Conservation (phyloP, 2,888 invertebrate genomes). For the Globia sparganii region DNA sequence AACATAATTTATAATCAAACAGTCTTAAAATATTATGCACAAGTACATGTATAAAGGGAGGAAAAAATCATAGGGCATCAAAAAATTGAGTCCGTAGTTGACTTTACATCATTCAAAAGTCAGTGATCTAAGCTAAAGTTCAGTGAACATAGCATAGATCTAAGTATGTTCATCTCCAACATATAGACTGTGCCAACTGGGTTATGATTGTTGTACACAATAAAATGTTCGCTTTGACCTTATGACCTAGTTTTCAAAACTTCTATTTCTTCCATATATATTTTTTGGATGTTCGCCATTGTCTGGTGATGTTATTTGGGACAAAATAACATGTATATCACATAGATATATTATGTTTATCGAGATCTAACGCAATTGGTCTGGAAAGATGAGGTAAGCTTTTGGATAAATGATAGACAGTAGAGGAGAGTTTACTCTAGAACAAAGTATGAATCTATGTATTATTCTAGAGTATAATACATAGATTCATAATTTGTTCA, state of each 20-base stretch:
- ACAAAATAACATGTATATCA: conserved; percentile 32
- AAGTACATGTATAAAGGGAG: too few relatives aligned
- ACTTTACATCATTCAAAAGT: conserved; percentile 20
- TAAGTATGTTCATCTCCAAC: conserved; percentile 16
- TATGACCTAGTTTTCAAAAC: conserved; percentile 47
- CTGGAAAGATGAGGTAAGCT: neutral
- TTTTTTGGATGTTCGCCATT: conserved; percentile 52
- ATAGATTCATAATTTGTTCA: neutral
- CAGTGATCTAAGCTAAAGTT: conserved; percentile 11
- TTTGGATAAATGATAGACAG: too few relatives aligned
- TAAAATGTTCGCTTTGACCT: conserved; percentile 42
- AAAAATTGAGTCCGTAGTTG: neutral
- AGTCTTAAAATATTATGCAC: neutral
- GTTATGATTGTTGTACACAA: conserved; percentile 43
- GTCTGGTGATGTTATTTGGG: conserved; percentile 20
- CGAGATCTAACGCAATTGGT: neutral
- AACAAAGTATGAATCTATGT: too few relatives aligned
- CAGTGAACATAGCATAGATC: conserved; percentile 9
- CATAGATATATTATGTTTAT: conserved; percentile 24
- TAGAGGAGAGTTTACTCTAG: too few relatives aligned
- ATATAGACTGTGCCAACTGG: conserved; percentile 42
- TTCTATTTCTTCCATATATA: conserved; percentile 29
- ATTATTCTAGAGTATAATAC: too few relatives aligned
- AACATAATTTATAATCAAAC: neutral
- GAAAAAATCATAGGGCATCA: neutral